Evolutionary conservation across 2,888 invertebrate species (phyloP), one percentile per base, ranked within the genome.

Genomic region (Drosophila aldrichi): DNA sequence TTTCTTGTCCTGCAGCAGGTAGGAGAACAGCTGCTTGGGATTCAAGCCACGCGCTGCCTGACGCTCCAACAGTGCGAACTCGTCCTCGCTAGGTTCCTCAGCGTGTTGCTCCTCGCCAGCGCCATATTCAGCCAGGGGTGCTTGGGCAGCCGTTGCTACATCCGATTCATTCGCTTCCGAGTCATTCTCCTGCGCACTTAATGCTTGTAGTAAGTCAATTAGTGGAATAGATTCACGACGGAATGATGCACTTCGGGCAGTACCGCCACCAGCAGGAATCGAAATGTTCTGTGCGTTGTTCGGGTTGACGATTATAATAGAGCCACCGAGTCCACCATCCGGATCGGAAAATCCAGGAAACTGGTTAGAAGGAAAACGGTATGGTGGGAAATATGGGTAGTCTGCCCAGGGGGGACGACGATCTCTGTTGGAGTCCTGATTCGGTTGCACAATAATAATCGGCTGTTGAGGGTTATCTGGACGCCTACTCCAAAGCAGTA

Each of bases 1-100:
- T 5, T 64, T 79, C 55, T 82, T 78, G 20, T 84, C 79, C 75
- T 88, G 81, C 78, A 61, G 18, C 36, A 88, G 57, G 16, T 71
- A 43, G 0, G 81, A 67, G 14, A 79, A 38, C 32, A 88, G 56
- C 8, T 69, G 66, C 52, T 74, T 88, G 48, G 75, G 65, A 48
- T 36, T 76, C 6, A 86, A 7, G 0, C 74, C 84, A 3, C 79
- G 83, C 6, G 54, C 58, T 2, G 69, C 69, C 64, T 85, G 86
- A 6, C 83, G 88, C 16, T 87, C 82, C n/a, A 84, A 25, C 20
- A 77, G 46, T 0, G 65, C 63, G 32, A 79, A 18, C 9, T 78
- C 86, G 4, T 82, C 82, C n/a, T 84, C 82, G 14, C 38, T 51
- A 0, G 54, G 7, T 2, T 68, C 73, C 3, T 70, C 79, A 4